These are phyloP conservation scores for Polyommatus iphigenia DNA, from an alignment of 2,888 invertebrate species.

Conservation along the genomic window DNA sequence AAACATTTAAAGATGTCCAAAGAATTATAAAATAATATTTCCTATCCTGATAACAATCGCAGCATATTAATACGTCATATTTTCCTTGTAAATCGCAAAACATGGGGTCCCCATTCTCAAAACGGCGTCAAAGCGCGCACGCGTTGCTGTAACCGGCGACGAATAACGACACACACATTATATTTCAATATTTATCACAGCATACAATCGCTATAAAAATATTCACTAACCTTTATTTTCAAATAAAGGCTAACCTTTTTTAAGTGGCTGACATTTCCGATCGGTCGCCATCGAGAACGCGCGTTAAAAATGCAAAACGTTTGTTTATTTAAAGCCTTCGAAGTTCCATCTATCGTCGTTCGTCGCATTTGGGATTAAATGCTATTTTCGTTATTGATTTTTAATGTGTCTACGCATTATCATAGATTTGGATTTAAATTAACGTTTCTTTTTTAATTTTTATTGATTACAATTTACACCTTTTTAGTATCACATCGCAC, in stretches of 20 bases:
- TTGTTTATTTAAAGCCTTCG: conserved; percentile 14
- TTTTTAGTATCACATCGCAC: neutral
- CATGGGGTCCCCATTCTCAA: neutral
- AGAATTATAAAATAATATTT: neutral
- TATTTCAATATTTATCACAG: conserved; percentile 20
- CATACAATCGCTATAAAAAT: conserved; percentile 27
- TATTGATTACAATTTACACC: neutral
- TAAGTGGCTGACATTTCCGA: conserved; percentile 28
- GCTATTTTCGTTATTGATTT: neutral
- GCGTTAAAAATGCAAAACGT: conserved; percentile 22
- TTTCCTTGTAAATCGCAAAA: neutral
- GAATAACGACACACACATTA: conserved; percentile 14
- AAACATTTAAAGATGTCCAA: neutral
- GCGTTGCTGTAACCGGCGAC: neutral
- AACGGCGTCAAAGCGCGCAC: conserved; percentile 7
- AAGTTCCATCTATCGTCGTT: neutral
- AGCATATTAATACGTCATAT: neutral
- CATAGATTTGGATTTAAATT: too few relatives aligned
- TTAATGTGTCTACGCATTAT: neutral
- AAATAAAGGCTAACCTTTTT: conserved; percentile 21
- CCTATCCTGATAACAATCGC: neutral
- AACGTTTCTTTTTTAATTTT: too few relatives aligned
- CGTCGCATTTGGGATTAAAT: neutral
- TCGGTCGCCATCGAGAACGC: conserved; percentile 15
- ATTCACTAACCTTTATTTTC: conserved; percentile 23